A percentile compares a stretch with the other conserved stretches of the same genome.
phyloP scores from a whole-genome alignment of 2,797 vertebrate species.

The Chloroceryle inda region DNA sequence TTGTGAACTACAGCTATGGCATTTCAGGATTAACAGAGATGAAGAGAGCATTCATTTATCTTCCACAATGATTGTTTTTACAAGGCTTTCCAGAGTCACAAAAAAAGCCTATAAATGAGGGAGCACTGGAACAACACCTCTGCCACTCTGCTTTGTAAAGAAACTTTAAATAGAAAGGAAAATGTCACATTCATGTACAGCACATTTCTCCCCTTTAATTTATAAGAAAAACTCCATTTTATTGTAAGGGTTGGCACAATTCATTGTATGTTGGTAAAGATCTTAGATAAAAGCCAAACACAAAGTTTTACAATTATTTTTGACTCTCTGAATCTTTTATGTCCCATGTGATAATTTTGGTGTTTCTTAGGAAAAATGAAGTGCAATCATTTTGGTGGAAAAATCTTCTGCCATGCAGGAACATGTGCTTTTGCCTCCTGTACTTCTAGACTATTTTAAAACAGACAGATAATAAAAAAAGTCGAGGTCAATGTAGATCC shows the following conservation, averaged over 20 bases:
- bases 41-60: constrained; percentile 17
- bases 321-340: constrained; percentile 36
- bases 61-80: constrained; percentile 28
- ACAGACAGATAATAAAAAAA: not conserved
- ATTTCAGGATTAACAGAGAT: constrained; percentile 27
- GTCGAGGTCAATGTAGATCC: not conserved
- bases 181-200: constrained; percentile 55
- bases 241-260: constrained; percentile 54
- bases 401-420: not conserved
- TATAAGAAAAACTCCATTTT: constrained; percentile 48
- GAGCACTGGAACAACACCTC: constrained; percentile 42
- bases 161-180: constrained; percentile 65
- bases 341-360: constrained; percentile 6
- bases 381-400: not conserved
- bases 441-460: not conserved
- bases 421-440: not conserved
- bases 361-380: constrained; percentile 39
- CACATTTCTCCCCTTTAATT: constrained; percentile 67
- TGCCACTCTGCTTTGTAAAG: constrained; percentile 42
- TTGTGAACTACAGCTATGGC: not conserved
- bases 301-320: constrained; percentile 66
- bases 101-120: constrained; percentile 45
- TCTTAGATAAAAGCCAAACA: constrained; percentile 68
- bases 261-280: constrained; percentile 65
- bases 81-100: constrained; percentile 15